Evolutionary conservation across 1,140 invertebrate species (phyloP).

Genomic region (Asbolus verrucosus): DNA sequence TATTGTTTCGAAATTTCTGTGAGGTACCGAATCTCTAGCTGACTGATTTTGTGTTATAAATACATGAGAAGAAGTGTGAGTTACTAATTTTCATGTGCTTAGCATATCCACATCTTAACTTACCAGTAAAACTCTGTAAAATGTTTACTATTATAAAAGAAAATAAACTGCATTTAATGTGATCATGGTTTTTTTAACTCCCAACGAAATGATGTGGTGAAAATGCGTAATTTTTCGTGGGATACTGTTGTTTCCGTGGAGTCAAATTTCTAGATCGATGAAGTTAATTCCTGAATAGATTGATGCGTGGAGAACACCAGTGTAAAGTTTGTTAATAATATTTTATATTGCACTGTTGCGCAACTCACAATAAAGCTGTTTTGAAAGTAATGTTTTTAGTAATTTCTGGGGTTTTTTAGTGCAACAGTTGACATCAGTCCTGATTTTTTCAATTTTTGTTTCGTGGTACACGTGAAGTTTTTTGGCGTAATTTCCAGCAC

Average conservation of each 20-base stretch:
- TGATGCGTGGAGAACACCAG: no score
- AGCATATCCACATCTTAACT: slow-evolving; percentile 59
- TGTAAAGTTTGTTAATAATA: no score
- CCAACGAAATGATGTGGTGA: no score
- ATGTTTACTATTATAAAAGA: slow-evolving; percentile 60
- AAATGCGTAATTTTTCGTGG: no score
- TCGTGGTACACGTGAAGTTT: slow-evolving; percentile 9
- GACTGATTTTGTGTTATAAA: slow-evolving; percentile 58
- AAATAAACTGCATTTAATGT: slow-evolving; percentile 65
- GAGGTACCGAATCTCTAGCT: slow-evolving; percentile 57
- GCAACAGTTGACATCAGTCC: neutral
- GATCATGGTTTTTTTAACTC: slow-evolving; percentile 51
- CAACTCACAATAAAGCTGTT: no score
- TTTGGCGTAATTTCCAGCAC: neutral
- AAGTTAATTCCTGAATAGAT: no score
- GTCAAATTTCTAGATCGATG: no score
- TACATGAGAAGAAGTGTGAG: slow-evolving; percentile 55
- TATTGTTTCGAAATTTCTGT: slow-evolving; percentile 46
- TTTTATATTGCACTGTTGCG: no score
- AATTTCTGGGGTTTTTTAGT: no score
- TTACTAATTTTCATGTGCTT: slow-evolving; percentile 62
- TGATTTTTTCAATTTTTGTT: slow-evolving; percentile 3
- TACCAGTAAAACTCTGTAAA: slow-evolving; percentile 63
- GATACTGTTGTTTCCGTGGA: no score
- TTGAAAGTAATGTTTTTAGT: no score